Conservation (phyloP, 2,113 vertebrate genomes). For the Microtus ochrogaster region DNA sequence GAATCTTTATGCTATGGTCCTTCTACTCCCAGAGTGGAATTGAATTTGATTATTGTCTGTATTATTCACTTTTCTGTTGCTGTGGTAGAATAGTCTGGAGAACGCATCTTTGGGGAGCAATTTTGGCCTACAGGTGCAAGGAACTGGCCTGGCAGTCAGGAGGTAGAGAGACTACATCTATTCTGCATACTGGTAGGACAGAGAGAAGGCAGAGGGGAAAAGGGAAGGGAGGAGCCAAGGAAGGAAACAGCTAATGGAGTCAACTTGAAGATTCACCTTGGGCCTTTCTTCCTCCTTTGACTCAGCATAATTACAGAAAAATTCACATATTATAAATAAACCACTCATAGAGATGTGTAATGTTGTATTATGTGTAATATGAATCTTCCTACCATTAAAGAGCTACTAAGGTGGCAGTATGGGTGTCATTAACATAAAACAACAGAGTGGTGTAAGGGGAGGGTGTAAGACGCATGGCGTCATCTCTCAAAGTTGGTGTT, state of each 20-base stretch:
- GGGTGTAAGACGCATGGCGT: neutral
- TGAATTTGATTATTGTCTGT: neutral
- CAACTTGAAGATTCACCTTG: neutral
- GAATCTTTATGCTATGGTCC: neutral
- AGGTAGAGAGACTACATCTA: neutral
- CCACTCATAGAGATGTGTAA: neutral
- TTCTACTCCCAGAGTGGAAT: neutral
- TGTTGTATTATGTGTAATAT: neutral
- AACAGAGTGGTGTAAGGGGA: neutral
- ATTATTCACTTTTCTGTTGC: neutral
- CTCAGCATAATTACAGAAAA: neutral
- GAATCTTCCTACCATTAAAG: neutral
- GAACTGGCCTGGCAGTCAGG: no score
- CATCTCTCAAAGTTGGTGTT: neutral
- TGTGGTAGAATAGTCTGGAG: neutral
- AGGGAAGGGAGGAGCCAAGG: neutral
- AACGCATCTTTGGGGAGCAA: neutral
- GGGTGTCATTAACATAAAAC: neutral
- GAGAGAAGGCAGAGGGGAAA: neutral
- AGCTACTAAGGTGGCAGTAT: neutral
- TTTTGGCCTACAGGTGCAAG: neutral
- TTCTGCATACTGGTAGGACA: neutral
- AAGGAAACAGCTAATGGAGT: neutral
- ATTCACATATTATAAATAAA: neutral
- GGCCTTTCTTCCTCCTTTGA: neutral